These are phyloP conservation scores for Melinaea marsaeus DNA, from an alignment of 2,888 invertebrate species.

Conservation along the genomic window DNA sequence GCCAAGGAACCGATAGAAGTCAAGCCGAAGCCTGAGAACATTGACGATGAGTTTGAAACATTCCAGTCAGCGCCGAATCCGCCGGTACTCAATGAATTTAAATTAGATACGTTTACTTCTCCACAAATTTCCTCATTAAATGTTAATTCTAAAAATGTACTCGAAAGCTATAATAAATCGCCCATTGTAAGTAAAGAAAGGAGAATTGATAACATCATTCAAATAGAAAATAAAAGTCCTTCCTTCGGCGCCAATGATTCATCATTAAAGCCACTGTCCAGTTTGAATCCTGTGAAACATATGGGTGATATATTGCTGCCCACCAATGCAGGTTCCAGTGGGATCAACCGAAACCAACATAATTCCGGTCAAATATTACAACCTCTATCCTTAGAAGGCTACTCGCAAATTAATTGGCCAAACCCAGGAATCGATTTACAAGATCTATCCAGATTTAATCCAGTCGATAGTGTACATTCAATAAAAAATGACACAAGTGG, in stretches of 20 bases:
- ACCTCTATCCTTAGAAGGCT: conserved; percentile 69
- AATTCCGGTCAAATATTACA: conserved; percentile 68
- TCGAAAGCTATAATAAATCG: conserved; percentile 11
- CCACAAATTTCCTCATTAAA: conserved; percentile 12
- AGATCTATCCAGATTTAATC: conserved; percentile 71
- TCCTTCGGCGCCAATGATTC: conserved; percentile 7
- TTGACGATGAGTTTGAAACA: conserved; percentile 68
- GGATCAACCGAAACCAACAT: conserved; percentile 44
- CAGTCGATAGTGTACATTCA: conserved; percentile 68
- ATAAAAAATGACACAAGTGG: conserved; percentile 58
- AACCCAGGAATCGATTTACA: conserved; percentile 78
- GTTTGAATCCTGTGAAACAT: conserved; percentile 37
- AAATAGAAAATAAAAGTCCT: conserved; percentile 13
- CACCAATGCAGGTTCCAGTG: conserved; percentile 38
- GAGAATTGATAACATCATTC: conserved; percentile 5
- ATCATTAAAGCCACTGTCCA: conserved; percentile 9
- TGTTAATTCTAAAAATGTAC: conserved; percentile 2
- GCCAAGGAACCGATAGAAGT: conserved; percentile 14
- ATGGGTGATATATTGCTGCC: conserved; percentile 52
- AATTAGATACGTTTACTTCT: conserved; percentile 2
- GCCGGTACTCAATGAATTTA: conserved; percentile 32
- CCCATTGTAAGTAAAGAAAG: conserved; percentile 10
- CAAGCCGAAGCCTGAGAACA: conserved; percentile 16
- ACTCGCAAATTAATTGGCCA: conserved; percentile 80
- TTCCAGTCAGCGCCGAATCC: conserved; percentile 65